These are phyloP conservation scores for Cephalopachus bancanus DNA, from an alignment of 2,797 vertebrate genomes.

Conservation along the genomic window DNA sequence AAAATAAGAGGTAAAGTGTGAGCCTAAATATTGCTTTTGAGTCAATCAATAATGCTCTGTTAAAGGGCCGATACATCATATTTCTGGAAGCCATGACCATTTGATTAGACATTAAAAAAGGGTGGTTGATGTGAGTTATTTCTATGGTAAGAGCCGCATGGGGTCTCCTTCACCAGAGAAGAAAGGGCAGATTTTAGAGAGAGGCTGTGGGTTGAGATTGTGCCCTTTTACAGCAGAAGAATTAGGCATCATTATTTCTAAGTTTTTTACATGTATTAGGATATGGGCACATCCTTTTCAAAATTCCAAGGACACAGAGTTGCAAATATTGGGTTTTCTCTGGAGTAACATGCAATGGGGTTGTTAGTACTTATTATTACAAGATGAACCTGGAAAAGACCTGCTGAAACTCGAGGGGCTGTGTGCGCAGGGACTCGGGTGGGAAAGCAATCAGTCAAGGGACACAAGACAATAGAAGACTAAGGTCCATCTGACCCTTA, in stretches of 20 bases:
- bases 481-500: rapidly evolving
- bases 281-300: rapidly evolving
- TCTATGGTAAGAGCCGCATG: rapidly evolving
- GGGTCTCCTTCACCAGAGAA: neutral
- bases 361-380: neutral
- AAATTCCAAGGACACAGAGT: rapidly evolving
- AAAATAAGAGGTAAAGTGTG: rapidly evolving
- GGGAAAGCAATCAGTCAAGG: neutral
- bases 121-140: rapidly evolving
- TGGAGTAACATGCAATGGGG: rapidly evolving
- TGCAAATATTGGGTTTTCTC: rapidly evolving
- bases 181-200: neutral
- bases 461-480: neutral
- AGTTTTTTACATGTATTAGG: neutral
- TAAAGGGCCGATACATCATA: too few relatives aligned
- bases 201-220: rapidly evolving
- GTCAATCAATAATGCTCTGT: neutral
- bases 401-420: rapidly evolving
- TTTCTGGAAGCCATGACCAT: rapidly evolving
- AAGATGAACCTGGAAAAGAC: rapidly evolving
- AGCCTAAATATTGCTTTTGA: neutral
- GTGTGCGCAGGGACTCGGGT: too few relatives aligned
- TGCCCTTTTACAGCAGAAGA: too few relatives aligned
- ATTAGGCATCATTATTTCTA: rapidly evolving
- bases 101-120: rapidly evolving